phyloP scores from a whole-genome alignment of 2,797 vertebrate species.

The Lithobates sylvaticus region DNA sequence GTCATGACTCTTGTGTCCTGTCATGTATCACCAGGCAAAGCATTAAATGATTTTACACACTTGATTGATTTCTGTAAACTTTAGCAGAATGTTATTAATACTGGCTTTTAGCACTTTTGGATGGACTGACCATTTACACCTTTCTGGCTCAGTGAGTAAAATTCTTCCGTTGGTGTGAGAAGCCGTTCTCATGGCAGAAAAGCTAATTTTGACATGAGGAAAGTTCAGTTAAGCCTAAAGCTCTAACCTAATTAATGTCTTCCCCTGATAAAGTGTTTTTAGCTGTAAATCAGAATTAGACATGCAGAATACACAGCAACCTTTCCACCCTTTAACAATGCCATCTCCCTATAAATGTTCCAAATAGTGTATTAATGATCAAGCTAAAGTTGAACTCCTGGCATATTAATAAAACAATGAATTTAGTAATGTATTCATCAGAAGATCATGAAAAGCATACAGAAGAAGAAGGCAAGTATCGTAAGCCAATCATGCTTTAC shows the following conservation, averaged over 20 bases:
- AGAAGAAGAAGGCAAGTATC: too few species aligned
- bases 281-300: constrained; percentile 24
- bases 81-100: constrained; percentile 58
- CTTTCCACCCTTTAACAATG: constrained; percentile 61
- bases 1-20: too few species aligned
- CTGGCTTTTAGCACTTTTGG: constrained; percentile 58
- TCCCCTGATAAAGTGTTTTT: constrained; percentile 42
- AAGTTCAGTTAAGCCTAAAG: constrained; percentile 34
- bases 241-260: constrained; percentile 60
- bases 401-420: too few species aligned
- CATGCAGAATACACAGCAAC: constrained; percentile 56
- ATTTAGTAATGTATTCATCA: too few species aligned
- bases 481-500: too few species aligned
- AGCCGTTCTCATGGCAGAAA: constrained; percentile 62
- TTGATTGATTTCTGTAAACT: constrained; percentile 64
- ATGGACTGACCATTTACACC: constrained; percentile 67
- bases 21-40: constrained; percentile 66
- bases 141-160: constrained; percentile 52
- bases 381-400: too few species aligned
- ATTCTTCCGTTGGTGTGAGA: constrained; percentile 62
- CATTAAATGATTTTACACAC: constrained; percentile 53
- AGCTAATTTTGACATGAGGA: constrained; percentile 60
- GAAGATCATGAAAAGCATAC: too few species aligned
- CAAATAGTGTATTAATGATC: too few species aligned
- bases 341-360: constrained; percentile 58